Percentiles rank a stretch among this genome's conserved stretches.
Evolutionary conservation across 2,888 invertebrate genomes (phyloP).

Genomic region (Tenthredo scrophulariae): DNA sequence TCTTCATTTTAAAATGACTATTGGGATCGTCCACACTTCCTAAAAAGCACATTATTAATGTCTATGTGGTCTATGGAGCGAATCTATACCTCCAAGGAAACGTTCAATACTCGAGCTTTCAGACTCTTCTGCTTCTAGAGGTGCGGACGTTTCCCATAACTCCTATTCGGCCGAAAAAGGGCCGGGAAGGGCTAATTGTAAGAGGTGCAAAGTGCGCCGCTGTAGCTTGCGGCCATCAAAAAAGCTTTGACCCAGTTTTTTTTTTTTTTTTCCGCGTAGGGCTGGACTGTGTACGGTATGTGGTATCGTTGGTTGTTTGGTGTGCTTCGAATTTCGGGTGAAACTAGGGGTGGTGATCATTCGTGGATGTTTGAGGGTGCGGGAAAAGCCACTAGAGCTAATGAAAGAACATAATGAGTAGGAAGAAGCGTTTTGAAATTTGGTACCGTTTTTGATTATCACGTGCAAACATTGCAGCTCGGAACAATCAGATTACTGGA

Average conservation of each 20-base stretch:
- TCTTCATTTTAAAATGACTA: background rate
- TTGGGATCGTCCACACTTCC: background rate
- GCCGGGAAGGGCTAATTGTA: background rate
- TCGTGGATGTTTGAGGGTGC: background rate
- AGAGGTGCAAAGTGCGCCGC: slow-evolving; percentile 28
- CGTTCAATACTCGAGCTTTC: background rate
- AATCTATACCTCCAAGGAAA: background rate
- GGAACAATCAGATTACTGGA: slow-evolving; percentile 17
- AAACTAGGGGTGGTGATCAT: slow-evolving; percentile 24
- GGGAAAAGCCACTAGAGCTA: background rate
- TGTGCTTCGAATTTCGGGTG: background rate
- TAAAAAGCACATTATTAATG: background rate
- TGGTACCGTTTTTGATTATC: slow-evolving; percentile 15
- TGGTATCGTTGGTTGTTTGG: background rate
- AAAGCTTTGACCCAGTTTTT: slow-evolving; percentile 37
- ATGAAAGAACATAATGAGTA: slow-evolving; percentile 6
- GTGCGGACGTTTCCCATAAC: background rate
- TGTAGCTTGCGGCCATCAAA: background rate
- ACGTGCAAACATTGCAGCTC: background rate
- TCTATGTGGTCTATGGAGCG: background rate
- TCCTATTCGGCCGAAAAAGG: background rate
- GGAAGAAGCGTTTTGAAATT: background rate
- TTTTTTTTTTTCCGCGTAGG: background rate
- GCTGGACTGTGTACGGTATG: background rate
- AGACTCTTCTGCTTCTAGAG: background rate